These are phyloP conservation scores for Bombylius discolor DNA, from an alignment of 2,888 invertebrate species.

Conservation along the genomic window DNA sequence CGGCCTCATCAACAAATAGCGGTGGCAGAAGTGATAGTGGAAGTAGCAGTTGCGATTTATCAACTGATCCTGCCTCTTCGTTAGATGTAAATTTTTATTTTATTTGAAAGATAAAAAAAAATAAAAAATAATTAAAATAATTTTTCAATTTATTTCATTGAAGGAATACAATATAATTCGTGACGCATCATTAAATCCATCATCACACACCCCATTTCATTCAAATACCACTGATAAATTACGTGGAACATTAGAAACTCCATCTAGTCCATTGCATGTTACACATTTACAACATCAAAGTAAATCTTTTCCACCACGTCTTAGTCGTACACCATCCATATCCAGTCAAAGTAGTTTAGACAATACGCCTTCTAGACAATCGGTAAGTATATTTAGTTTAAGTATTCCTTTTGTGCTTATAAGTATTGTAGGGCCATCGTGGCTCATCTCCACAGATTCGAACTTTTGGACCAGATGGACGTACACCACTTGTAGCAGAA, in stretches of 20 bases:
- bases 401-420: not conserved
- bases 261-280: slow-evolving; percentile 40
- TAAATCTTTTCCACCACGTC: slow-evolving; percentile 51
- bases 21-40: slow-evolving; percentile 32
- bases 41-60: slow-evolving; percentile 31
- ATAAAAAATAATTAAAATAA: not conserved
- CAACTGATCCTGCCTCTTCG: slow-evolving; percentile 26
- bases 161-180: slow-evolving; percentile 54
- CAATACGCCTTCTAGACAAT: slow-evolving; percentile 52
- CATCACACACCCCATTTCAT: slow-evolving; percentile 29
- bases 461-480: slow-evolving; percentile 70
- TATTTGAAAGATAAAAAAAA: too few relatives aligned
- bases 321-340: slow-evolving; percentile 66
- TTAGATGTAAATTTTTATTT: slow-evolving; percentile 22
- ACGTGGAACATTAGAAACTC: slow-evolving; percentile 42
- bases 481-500: slow-evolving; percentile 39
- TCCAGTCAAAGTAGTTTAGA: slow-evolving; percentile 75
- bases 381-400: slow-evolving; percentile 22
- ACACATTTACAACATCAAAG: slow-evolving; percentile 55
- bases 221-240: slow-evolving; percentile 30
- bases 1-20: slow-evolving; percentile 32
- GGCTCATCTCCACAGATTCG: slow-evolving; percentile 75
- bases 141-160: not conserved
- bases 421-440: slow-evolving; percentile 47
- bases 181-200: slow-evolving; percentile 48